phyloP scores from a whole-genome alignment of 2,888 invertebrate species.

The Orchestes rusci region DNA sequence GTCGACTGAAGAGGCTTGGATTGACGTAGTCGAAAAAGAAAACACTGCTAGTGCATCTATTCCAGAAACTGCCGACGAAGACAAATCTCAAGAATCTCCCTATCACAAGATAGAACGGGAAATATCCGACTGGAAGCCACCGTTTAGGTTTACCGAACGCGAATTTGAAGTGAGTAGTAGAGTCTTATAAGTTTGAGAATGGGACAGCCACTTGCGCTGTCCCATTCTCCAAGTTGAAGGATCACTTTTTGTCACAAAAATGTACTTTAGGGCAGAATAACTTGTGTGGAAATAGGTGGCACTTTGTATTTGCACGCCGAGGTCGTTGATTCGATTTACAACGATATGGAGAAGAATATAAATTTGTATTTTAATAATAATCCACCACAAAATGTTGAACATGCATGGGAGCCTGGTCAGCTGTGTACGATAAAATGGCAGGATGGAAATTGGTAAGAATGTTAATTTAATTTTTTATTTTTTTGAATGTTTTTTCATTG shows the following conservation, averaged over 20 bases:
- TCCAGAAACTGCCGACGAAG: no score
- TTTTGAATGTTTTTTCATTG: no score
- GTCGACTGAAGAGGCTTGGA: no score
- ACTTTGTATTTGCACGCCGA: constrained; percentile 43
- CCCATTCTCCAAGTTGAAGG: neutral
- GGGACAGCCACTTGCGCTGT: neutral
- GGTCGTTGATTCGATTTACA: constrained; percentile 28
- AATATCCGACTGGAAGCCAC: constrained; percentile 54
- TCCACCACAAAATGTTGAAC: constrained; percentile 12
- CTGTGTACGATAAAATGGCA: constrained; percentile 66
- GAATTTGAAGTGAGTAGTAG: constrained; percentile 50
- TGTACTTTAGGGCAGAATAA: constrained; percentile 46
- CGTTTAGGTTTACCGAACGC: constrained; percentile 46
- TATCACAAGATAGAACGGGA: constrained; percentile 35
- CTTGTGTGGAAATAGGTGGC: constrained; percentile 54
- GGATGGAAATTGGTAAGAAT: constrained; percentile 33
- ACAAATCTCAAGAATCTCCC: constrained; percentile 41
- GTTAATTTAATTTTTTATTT: neutral
- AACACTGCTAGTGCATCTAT: no score
- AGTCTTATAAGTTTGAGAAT: no score
- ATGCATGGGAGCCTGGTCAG: constrained; percentile 54
- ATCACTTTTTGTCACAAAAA: neutral
- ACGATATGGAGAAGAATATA: constrained; percentile 34
- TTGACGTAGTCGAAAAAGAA: no score
- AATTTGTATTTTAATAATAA: constrained; percentile 30